Conservation (phyloP, 2,797 vertebrate species). For the Crenuchus spilurus region DNA sequence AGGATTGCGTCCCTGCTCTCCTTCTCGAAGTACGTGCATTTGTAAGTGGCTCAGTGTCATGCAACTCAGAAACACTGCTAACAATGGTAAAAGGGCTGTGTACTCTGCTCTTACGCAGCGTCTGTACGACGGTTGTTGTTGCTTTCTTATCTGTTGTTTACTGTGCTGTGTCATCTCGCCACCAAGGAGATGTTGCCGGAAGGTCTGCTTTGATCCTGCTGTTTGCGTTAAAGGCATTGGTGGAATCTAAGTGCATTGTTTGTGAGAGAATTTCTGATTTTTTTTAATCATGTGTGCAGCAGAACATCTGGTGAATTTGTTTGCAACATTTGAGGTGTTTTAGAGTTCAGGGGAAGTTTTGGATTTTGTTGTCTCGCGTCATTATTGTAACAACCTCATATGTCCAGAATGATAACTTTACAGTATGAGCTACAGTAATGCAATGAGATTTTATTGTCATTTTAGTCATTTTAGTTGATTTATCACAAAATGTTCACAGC, state of each 20-base stretch:
- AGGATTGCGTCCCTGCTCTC: slow-evolving; percentile 33
- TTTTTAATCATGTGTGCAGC: slow-evolving; percentile 11
- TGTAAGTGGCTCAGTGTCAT: slow-evolving; percentile 39
- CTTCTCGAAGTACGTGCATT: slow-evolving; percentile 44
- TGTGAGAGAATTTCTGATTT: slow-evolving; percentile 19
- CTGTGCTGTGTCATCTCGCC: slow-evolving; percentile 13
- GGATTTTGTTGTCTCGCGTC: no score
- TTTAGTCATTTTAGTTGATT: no score
- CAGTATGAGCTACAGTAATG: no score
- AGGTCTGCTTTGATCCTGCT: slow-evolving; percentile 33
- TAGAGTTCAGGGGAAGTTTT: no score
- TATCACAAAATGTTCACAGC: no score
- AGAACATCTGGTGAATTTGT: slow-evolving; percentile 16
- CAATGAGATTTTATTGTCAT: no score
- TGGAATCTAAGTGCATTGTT: slow-evolving; percentile 40
- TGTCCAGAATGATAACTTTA: no score
- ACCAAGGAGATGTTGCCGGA: slow-evolving; percentile 8
- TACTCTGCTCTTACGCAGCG: slow-evolving; percentile 8
- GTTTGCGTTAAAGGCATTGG: slow-evolving; percentile 31
- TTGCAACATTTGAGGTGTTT: background rate
- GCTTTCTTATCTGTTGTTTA: background rate
- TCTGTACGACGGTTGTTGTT: background rate
- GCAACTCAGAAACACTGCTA: slow-evolving; percentile 35
- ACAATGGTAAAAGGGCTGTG: slow-evolving; percentile 19
- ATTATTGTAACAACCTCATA: no score